Evolutionary conservation across 1,140 invertebrate species (phyloP), one percentile per base, ranked within the genome.

Genomic region (Drosophila repletoides): DNA sequence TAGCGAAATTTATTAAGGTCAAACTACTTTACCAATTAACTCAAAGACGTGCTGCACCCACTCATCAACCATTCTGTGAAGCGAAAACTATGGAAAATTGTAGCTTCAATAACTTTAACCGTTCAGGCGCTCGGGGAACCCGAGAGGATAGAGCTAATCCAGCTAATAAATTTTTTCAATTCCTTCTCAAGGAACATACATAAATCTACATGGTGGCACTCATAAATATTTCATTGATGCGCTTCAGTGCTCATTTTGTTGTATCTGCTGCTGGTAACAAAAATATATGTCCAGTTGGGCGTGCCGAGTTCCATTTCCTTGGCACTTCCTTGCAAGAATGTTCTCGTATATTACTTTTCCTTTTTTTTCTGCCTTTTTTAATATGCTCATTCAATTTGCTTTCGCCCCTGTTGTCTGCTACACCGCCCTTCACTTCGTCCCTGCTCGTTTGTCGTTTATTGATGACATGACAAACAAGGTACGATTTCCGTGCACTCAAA

Each of bases 381-480:
- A 86, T 84, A 84, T 84, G 71, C 66, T 79, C 71, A 86, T 84
- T 86, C 79, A 84, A 84, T 86, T 84, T 79, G 61, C 79, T 66
- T 40, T 49, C 40, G 12, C 26, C 40, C 12, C 28, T 12, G 51
- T 28, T n/a, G 15, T 26, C 41, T 41, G 40, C 33, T 33, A n/a
- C 12, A n/a, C 12, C 6, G 6, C 17, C 6, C 17, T 34, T 49
- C 5, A 3, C 38, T 33, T 36, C 45, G 34, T 19, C 26, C 43
- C 48, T 22, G 17, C 56, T 65, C 15, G 40, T 31, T 77, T 29
- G 46, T 66, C 70, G 64, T 71, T 84, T 87, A 86, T 87, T 86
- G 81, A 86, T 86, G 80, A 86, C 80, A 87, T 86, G 81, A 80
- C 80, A 86, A 86, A 87, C 76, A 86, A 86, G 81, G 60, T 87